These are phyloP conservation scores for Molossus alvarezi DNA, from an alignment of 2,797 vertebrate genomes.

Conservation along the genomic window DNA sequence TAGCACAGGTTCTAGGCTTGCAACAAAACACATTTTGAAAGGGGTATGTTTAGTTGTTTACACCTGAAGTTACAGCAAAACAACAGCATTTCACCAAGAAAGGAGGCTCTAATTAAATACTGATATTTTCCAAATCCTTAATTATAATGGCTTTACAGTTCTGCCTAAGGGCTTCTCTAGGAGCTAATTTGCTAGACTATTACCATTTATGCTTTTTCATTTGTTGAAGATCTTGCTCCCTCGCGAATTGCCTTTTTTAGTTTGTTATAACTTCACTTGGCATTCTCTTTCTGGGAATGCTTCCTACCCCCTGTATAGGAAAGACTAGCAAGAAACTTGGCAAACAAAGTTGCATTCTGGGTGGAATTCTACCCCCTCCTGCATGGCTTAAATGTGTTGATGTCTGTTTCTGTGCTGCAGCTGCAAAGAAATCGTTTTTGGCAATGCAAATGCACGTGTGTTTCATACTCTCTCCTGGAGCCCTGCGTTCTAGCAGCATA, in stretches of 20 bases:
- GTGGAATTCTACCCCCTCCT: constrained; percentile 85
- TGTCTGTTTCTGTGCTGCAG: constrained; percentile 80
- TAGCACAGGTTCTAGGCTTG: constrained; percentile 83
- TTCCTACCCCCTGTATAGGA: constrained; percentile 83
- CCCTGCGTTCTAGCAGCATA: constrained; percentile 57
- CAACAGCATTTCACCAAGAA: constrained; percentile 87
- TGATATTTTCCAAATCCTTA: constrained; percentile 88
- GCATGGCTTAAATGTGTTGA: constrained; percentile 74
- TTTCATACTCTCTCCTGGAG: constrained; percentile 73
- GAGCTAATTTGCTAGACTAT: constrained; percentile 89
- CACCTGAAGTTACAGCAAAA: constrained; percentile 87
- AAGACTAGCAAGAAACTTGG: constrained; percentile 84
- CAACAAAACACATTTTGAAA: constrained; percentile 81
- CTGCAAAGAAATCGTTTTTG: constrained; percentile 84
- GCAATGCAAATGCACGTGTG: not conserved
- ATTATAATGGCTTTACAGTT: constrained; percentile 89
- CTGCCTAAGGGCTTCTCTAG: constrained; percentile 84
- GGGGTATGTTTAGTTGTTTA: constrained; percentile 87
- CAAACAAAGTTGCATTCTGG: constrained; percentile 83
- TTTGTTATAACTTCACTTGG: constrained; percentile 80
- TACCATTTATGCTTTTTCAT: constrained; percentile 87
- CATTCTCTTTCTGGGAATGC: constrained; percentile 82
- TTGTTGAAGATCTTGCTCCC: constrained; percentile 85
- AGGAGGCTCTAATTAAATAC: constrained; percentile 89
- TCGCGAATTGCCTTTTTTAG: constrained; percentile 80